phyloP scores from a whole-genome alignment of 35 echinoderm and acorn worm genomes.

The Anneissia japonica region DNA sequence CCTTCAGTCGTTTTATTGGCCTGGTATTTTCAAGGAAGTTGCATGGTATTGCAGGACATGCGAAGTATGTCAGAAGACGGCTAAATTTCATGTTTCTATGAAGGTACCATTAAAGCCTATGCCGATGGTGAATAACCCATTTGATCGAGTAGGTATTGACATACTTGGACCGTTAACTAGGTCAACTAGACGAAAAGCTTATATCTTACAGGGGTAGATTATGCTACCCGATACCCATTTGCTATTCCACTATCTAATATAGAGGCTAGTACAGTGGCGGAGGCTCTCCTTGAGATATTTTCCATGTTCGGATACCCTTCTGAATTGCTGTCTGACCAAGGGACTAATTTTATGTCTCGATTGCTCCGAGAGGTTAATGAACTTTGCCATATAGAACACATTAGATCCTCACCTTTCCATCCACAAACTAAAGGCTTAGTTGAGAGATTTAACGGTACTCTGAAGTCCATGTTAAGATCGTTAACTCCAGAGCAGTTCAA shows the following conservation, averaged over 20 bases:
- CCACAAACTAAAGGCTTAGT: slow-evolving; percentile 44
- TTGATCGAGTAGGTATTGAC: slow-evolving; percentile 52
- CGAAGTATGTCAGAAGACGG: slow-evolving; percentile 20
- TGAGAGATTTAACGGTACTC: slow-evolving; percentile 43
- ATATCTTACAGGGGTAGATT: slow-evolving; percentile 55
- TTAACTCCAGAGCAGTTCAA: slow-evolving; percentile 35
- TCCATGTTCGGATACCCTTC: slow-evolving; percentile 49
- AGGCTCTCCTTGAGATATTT: slow-evolving; percentile 62
- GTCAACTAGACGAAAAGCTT: slow-evolving; percentile 41
- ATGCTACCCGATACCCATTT: slow-evolving; percentile 51
- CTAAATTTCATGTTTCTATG: slow-evolving; percentile 64
- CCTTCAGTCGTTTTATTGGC: slow-evolving; percentile 24
- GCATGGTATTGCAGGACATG: slow-evolving; percentile 16
- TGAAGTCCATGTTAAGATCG: slow-evolving; percentile 70
- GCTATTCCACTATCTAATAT: slow-evolving; percentile 58
- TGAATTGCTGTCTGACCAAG: slow-evolving; percentile 50
- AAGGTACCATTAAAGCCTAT: slow-evolving; percentile 58
- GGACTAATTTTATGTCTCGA: slow-evolving; percentile 57
- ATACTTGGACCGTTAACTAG: slow-evolving; percentile 56
- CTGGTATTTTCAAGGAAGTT: slow-evolving; percentile 13
- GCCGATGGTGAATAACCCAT: slow-evolving; percentile 71
- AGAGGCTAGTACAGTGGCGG: slow-evolving; percentile 15
- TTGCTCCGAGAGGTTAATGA: slow-evolving; percentile 48
- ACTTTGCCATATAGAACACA: slow-evolving; percentile 24
- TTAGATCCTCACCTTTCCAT: slow-evolving; percentile 38